Conservation (phyloP, 2,888 invertebrate genomes). For the Thelaira solivaga region DNA sequence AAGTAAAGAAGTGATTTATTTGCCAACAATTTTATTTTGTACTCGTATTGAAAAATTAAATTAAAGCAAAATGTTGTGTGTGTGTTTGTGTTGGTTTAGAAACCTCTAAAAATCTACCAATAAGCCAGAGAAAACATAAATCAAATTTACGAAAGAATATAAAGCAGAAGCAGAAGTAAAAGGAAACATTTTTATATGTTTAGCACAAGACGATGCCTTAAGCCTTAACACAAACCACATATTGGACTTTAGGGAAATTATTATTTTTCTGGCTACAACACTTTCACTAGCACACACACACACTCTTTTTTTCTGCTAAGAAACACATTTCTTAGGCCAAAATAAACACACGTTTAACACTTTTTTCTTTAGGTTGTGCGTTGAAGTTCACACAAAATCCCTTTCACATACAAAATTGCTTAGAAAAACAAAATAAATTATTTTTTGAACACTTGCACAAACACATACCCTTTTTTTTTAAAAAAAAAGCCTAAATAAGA, state of each 20-base stretch:
- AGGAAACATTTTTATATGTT: background rate
- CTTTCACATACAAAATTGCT: background rate
- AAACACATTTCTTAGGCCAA: slow-evolving; percentile 50
- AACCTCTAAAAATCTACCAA: slow-evolving; percentile 26
- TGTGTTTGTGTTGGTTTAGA: background rate
- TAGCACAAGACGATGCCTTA: background rate
- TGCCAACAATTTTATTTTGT: background rate
- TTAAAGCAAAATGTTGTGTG: background rate
- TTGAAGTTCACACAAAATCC: background rate
- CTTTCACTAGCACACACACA: background rate
- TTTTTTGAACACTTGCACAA: slow-evolving; percentile 39
- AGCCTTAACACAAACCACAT: slow-evolving; percentile 58
- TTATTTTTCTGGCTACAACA: slow-evolving; percentile 34
- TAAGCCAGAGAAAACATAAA: slow-evolving; percentile 47
- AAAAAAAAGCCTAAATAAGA: too few relatives aligned
- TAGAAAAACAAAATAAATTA: slow-evolving; percentile 41
- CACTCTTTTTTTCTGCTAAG: background rate
- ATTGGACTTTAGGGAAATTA: slow-evolving; percentile 63
- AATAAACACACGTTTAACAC: slow-evolving; percentile 54
- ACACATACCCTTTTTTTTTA: background rate
- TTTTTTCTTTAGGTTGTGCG: slow-evolving; percentile 36
- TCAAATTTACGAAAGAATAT: too few relatives aligned
- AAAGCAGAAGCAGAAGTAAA: too few relatives aligned
- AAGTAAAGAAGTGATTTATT: slow-evolving; percentile 36
- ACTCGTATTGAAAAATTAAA: slow-evolving; percentile 20